Evolutionary conservation across 2,797 vertebrate species (phyloP), one percentile per base, ranked within the genome.

Genomic region (Lerista edwardsae): DNA sequence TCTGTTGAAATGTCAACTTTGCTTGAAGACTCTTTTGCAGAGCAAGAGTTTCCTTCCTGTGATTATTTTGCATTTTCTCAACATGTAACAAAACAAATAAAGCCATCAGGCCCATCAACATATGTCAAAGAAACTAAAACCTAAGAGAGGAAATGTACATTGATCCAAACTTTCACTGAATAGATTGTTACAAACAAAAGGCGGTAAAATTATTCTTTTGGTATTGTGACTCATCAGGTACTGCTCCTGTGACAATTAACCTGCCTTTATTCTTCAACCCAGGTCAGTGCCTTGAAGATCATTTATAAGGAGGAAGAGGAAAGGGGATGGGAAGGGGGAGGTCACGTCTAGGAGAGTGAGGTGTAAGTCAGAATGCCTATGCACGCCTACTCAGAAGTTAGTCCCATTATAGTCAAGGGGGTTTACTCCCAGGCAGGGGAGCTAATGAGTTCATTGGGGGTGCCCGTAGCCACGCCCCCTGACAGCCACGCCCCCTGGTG

Each of bases 1-100:
- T 1, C 1, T 2, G 1, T 88, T 89, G 88, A 51, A 59, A 86
- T 81, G 82, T 77, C 86, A 74, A 6, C 74, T 84, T 59, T 39
- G 1, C 85, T 86, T 55, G 71, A 61, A 84, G 86, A 31, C 55
- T 39, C 71, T 91, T 87, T 73, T 82, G 82, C 77, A 83, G 39
- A 85, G 82, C 84, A 85, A 84, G n/a, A 25, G n/a, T 51, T 64
- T 27, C 31, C 25, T 36, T 57, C 19, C 36, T 80, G 17, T 36
- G 34, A 51, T 34, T 25, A 9, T 8, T 68, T 80, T 69, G 12
- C 31, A 55, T 27, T 68, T 55, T 68, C n/a, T 59, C 19, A 17
- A 47, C 62, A 14, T 79, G 51, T 25, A 23, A 61, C 6, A 61
- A 61, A 61, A 61, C 44, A 67, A 65, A 34, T 68, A 12, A 23